Evolutionary conservation across 2,797 vertebrate genomes (phyloP).

Genomic region (Bryconaethiops microstoma): DNA sequence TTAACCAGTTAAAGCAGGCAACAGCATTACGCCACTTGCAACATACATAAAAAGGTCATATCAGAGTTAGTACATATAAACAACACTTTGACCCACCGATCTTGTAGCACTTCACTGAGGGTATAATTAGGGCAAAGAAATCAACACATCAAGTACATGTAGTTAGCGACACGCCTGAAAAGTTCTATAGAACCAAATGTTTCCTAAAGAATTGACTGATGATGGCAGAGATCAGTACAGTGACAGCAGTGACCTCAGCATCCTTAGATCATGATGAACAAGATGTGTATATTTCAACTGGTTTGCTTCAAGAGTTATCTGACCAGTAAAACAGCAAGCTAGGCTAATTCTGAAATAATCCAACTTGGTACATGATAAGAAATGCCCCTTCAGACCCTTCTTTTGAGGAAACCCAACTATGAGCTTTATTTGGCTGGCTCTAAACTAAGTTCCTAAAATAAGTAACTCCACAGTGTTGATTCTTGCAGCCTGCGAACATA

Average conservation of each 20-base stretch:
- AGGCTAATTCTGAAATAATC: background rate
- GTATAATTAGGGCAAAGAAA: background rate
- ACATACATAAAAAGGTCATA: background rate
- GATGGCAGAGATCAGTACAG: background rate
- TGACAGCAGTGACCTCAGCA: background rate
- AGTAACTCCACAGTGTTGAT: background rate
- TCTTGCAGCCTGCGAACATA: conserved; percentile 3
- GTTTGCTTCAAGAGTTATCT: background rate
- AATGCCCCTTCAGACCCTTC: background rate
- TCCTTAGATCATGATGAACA: background rate
- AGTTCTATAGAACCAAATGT: background rate
- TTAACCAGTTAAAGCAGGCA: background rate
- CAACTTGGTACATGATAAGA: background rate
- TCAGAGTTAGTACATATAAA: background rate
- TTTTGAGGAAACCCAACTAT: background rate
- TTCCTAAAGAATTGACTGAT: background rate
- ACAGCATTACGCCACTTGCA: background rate
- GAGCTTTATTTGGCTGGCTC: background rate
- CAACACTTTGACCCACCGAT: background rate
- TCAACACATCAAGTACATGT: background rate
- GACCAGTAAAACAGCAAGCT: background rate
- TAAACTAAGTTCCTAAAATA: background rate
- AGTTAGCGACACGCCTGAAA: background rate
- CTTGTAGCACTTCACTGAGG: background rate
- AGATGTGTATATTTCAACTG: background rate